These are phyloP conservation scores for Berghia stephanieae DNA, from an alignment of 1,140 invertebrate genomes.

Conservation along the genomic window DNA sequence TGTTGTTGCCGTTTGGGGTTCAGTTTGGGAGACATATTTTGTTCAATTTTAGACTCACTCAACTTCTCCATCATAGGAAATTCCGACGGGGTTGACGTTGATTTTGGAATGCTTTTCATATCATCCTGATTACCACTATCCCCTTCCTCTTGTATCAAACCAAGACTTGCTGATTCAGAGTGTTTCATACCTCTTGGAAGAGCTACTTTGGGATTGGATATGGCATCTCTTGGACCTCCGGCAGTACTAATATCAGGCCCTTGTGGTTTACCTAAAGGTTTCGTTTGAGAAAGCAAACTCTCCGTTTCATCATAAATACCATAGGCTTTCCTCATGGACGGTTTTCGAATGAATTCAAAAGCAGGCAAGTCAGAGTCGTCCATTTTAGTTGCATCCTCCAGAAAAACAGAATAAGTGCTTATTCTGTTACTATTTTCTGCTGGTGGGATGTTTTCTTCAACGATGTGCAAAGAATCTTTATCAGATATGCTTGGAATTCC, in stretches of 20 bases:
- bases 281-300: slow-evolving; percentile 25
- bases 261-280: background rate
- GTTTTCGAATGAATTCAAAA: slow-evolving; percentile 40
- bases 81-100: background rate
- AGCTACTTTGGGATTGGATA: background rate
- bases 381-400: too few species aligned
- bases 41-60: too few species aligned
- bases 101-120: background rate
- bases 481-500: too few species aligned
- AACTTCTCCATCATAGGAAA: slow-evolving; percentile 5
- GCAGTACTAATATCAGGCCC: background rate
- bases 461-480: too few species aligned
- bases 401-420: too few species aligned
- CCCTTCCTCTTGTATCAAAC: slow-evolving; percentile 51
- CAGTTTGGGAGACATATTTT: too few species aligned
- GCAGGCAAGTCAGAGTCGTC: slow-evolving; percentile 3
- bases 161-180: slow-evolving; percentile 42
- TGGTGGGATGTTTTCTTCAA: too few species aligned
- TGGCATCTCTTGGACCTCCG: background rate
- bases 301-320: slow-evolving; percentile 54
- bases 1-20: too few species aligned
- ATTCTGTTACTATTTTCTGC: too few species aligned
- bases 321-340: slow-evolving; percentile 57
- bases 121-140: slow-evolving; percentile 3
- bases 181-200: background rate